These are phyloP conservation scores for Neoascia interrupta DNA, from an alignment of 2,888 invertebrate species.

Conservation along the genomic window DNA sequence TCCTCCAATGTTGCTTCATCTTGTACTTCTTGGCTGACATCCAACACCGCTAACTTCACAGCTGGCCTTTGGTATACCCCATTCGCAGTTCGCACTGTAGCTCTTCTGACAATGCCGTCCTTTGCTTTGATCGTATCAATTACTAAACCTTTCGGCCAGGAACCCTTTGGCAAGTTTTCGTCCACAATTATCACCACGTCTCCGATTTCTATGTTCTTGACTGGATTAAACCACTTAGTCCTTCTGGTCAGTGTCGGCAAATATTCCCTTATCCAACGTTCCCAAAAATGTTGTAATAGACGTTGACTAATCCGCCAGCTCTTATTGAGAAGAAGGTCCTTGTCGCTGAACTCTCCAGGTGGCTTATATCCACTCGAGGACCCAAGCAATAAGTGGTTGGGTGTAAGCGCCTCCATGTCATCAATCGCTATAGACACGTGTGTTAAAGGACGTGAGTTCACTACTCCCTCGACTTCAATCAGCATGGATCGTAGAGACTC, in stretches of 20 bases:
- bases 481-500: background rate
- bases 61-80: background rate
- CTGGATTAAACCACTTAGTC: conserved; percentile 48
- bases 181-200: conserved; percentile 51
- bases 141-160: conserved; percentile 52
- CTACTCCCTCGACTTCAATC: background rate
- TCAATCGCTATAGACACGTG: too few relatives aligned
- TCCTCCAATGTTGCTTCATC: background rate
- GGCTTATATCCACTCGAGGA: background rate
- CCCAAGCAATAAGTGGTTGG: conserved; percentile 6
- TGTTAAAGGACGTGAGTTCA: background rate
- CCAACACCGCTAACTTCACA: background rate
- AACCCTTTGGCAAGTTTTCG: conserved; percentile 31
- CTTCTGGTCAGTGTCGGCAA: conserved; percentile 12
- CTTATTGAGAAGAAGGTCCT: background rate
- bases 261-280: background rate
- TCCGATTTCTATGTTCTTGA: conserved; percentile 13
- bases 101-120: conserved; percentile 50
- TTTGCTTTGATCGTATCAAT: conserved; percentile 20
- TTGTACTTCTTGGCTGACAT: background rate
- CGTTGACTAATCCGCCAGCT: background rate
- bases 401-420: background rate
- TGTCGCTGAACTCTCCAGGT: background rate
- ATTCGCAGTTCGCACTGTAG: conserved; percentile 2
- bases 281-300: background rate